Percentiles rank a stretch among this genome's conserved stretches.
These are phyloP conservation scores for Geophilus truncorum DNA, from an alignment of 2,888 invertebrate species.

Conservation along the genomic window DNA sequence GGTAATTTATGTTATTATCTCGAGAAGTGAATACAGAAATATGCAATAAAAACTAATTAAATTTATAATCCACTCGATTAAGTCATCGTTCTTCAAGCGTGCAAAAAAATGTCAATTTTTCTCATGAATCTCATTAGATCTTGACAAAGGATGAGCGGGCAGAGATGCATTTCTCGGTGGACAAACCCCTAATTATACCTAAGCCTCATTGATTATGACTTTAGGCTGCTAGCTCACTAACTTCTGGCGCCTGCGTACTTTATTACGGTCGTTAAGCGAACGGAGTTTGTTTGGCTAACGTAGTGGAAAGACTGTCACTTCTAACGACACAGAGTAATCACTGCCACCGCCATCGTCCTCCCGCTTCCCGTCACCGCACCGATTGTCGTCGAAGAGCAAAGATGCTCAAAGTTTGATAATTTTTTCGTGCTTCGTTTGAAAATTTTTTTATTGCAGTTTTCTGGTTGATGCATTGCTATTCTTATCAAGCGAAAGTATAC, in stretches of 20 bases:
- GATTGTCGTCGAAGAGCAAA: neutral
- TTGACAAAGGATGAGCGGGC: neutral
- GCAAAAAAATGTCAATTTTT: conserved; percentile 4
- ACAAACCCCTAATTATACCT: conserved; percentile 13
- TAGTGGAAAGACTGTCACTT: conserved; percentile 22
- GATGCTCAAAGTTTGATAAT: neutral
- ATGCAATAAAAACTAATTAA: neutral
- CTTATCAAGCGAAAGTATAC: too few relatives aligned
- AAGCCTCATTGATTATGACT: conserved; percentile 22
- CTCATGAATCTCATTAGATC: neutral
- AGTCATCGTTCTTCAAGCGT: neutral
- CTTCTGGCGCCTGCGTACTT: neutral
- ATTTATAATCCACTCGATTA: neutral
- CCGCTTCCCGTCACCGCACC: neutral
- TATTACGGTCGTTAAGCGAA: conserved; percentile 11
- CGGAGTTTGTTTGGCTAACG: conserved; percentile 7
- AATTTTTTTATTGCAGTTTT: too few relatives aligned
- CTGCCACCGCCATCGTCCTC: conserved; percentile 1
- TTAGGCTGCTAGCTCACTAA: neutral
- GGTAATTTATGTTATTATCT: neutral
- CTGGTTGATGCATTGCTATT: too few relatives aligned
- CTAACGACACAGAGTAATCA: conserved; percentile 21
- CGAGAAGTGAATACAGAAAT: too few relatives aligned
- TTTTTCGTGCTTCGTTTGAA: too few relatives aligned
- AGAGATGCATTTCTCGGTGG: neutral